Percentiles rank a stretch among this genome's conserved stretches.
Evolutionary conservation across 2,888 invertebrate species (phyloP).

Genomic region (Morpho achilles): DNA sequence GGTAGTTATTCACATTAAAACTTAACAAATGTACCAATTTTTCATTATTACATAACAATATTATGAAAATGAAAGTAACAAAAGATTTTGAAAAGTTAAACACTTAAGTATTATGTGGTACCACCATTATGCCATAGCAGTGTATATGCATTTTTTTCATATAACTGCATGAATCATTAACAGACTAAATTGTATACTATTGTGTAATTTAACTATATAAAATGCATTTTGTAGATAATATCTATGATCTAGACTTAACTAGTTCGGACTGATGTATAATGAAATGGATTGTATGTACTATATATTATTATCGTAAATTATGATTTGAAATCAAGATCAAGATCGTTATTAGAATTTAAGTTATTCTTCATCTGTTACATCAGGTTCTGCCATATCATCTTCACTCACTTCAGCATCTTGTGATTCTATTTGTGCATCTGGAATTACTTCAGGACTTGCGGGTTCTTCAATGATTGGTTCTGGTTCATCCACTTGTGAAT

Average conservation of each 20-base stretch:
- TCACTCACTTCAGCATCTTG: conserved; percentile 65
- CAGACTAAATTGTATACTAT: conserved; percentile 38
- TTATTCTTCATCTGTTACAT: conserved; percentile 76
- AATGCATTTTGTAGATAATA: conserved; percentile 37
- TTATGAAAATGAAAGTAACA: conserved; percentile 58
- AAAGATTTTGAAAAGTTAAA: conserved; percentile 15
- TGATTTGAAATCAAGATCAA: conserved; percentile 14
- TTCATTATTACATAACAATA: conserved; percentile 56
- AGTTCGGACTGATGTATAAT: no score
- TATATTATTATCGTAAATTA: conserved; percentile 13
- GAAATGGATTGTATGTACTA: neutral
- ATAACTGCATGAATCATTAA: conserved; percentile 47
- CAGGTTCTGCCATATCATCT: conserved; percentile 71
- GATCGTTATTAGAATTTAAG: neutral
- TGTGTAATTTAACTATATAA: conserved; percentile 23
- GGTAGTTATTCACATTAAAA: conserved; percentile 34
- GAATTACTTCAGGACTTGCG: conserved; percentile 57
- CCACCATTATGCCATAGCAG: conserved; percentile 48
- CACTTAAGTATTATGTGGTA: conserved; percentile 22
- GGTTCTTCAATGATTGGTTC: conserved; percentile 74
- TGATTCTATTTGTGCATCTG: conserved; percentile 44
- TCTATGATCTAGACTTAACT: no score
- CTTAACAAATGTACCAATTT: conserved; percentile 29
- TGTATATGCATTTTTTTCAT: conserved; percentile 40
- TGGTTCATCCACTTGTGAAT: conserved; percentile 60